A percentile compares a stretch with the other conserved stretches of the same genome.
These are phyloP conservation scores for Acipenser oxyrinchus DNA, from an alignment of 2,797 vertebrate genomes.

Conservation along the genomic window DNA sequence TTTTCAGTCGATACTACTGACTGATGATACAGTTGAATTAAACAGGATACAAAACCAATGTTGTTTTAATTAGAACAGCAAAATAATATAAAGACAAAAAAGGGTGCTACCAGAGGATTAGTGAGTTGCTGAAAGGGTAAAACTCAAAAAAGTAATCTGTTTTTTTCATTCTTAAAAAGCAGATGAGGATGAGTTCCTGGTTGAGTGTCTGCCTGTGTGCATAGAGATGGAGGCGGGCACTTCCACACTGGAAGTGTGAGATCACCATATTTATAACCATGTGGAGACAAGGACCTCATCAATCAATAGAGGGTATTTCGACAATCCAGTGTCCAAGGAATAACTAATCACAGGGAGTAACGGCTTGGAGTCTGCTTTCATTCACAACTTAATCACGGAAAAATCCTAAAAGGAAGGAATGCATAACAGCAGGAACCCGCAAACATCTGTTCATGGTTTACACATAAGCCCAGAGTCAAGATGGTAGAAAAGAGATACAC, in stretches of 20 bases:
- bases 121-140: too few relatives aligned
- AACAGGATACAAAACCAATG: too few relatives aligned
- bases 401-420: constrained; percentile 27
- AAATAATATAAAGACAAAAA: too few relatives aligned
- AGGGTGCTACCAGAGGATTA: too few relatives aligned
- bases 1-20: too few relatives aligned
- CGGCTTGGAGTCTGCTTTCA: constrained; percentile 22
- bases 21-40: too few relatives aligned
- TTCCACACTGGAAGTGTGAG: background rate
- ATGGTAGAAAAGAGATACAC: constrained; percentile 1
- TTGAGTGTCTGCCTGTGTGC: constrained; percentile 5
- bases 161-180: background rate
- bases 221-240: background rate
- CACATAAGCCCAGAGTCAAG: background rate
- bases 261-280: constrained; percentile 40
- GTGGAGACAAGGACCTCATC: constrained; percentile 52
- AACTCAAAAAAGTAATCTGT: background rate
- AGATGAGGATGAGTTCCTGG: constrained; percentile 8
- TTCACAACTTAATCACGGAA: constrained; percentile 26
- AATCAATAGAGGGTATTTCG: constrained; percentile 50
- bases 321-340: constrained; percentile 34
- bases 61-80: too few relatives aligned
- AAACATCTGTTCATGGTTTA: constrained; percentile 44
- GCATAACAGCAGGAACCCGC: constrained; percentile 35
- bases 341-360: constrained; percentile 18